phyloP scores from a whole-genome alignment of 2,888 invertebrate genomes.

The Trachelus tabidus region DNA sequence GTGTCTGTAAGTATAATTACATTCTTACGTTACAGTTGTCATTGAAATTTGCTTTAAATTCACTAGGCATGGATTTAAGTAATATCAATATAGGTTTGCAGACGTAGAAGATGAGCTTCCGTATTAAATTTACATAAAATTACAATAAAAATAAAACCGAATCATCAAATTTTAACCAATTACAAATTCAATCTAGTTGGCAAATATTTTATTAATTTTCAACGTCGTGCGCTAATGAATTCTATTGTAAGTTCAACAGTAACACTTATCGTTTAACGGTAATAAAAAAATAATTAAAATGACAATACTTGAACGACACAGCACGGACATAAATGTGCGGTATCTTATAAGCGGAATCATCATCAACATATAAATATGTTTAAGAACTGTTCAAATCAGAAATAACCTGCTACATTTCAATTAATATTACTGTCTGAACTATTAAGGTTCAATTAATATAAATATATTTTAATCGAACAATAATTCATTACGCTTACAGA shows the following conservation, averaged over 20 bases:
- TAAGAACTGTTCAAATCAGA: background rate
- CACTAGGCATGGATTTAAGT: background rate
- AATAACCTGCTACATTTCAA: background rate
- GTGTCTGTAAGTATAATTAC: constrained; percentile 20
- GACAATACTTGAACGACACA: constrained; percentile 27
- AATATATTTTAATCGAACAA: background rate
- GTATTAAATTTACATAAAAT: too few relatives aligned
- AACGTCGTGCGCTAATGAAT: background rate
- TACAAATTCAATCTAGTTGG: background rate
- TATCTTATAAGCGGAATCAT: background rate
- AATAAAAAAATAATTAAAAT: constrained; percentile 44
- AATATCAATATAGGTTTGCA: constrained; percentile 10
- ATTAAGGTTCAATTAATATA: background rate
- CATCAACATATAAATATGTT: background rate
- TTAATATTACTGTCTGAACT: background rate
- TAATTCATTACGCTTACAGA: background rate
- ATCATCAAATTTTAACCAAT: background rate
- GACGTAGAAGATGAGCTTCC: background rate
- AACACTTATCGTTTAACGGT: background rate
- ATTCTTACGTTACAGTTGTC: constrained; percentile 21
- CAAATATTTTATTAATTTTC: background rate
- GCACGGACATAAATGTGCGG: background rate
- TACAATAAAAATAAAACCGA: too few relatives aligned
- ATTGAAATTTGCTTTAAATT: constrained; percentile 11
- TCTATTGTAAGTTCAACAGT: background rate